A percentile compares a stretch with the other conserved stretches of the same genome.
Evolutionary conservation across 2,888 invertebrate species (phyloP).

Genomic region (Isoperla grammatica): DNA sequence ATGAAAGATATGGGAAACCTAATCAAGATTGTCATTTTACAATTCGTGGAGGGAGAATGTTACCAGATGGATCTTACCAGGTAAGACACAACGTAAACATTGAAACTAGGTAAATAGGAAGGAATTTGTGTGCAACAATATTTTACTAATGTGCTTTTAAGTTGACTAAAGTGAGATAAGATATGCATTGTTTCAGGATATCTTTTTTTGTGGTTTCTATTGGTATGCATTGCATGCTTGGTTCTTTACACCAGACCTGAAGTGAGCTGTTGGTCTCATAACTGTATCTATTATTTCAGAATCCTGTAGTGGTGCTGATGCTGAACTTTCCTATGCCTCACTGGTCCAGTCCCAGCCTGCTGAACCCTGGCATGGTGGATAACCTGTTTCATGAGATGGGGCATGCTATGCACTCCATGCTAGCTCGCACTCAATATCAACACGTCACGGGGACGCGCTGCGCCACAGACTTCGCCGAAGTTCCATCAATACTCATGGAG

Average conservation of each 20-base stretch:
- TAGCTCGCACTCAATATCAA: conserved; percentile 91
- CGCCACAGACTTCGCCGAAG: conserved; percentile 97
- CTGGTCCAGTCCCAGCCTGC: conserved; percentile 68
- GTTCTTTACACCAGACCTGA: too few species aligned
- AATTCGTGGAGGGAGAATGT: conserved; percentile 83
- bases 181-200: too few species aligned
- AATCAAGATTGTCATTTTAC: conserved; percentile 99
- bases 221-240: too few species aligned
- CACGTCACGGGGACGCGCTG: conserved; percentile 97
- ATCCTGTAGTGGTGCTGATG: conserved; percentile 90
- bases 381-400: conserved; percentile 99
- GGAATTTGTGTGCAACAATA: conserved; percentile 6
- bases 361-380: conserved; percentile 82
- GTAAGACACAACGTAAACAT: conserved; percentile 39
- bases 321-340: conserved; percentile 75
- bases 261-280: too few species aligned
- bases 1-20: conserved; percentile 84
- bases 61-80: conserved; percentile 78
- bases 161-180: too few species aligned
- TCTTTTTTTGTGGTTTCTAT: too few species aligned
- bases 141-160: too few species aligned
- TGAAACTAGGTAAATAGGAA: neutral
- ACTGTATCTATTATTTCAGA: too few species aligned
- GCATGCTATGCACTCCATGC: conserved; percentile 98
- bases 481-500: conserved; percentile 98